Evolutionary conservation across 2,888 invertebrate species (phyloP), one percentile per base, ranked within the genome.

Genomic region (Tuta absoluta): DNA sequence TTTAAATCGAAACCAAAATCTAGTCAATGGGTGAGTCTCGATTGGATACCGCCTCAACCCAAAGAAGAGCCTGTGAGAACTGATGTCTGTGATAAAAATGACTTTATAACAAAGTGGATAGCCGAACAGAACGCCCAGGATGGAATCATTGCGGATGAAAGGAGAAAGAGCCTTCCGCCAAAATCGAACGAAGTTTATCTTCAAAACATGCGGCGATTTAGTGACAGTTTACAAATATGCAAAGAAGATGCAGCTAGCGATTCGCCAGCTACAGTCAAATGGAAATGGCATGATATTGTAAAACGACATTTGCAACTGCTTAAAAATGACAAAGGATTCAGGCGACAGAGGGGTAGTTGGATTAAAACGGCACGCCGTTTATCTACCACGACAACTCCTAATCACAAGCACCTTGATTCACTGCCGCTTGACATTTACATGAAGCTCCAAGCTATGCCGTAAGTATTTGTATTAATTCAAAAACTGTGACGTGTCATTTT

Each of bases 1-100:
- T 92, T 92, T 81, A 92, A 92, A 86, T 92, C 92, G 72, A 92
- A 92, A 76, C 92, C 92, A 68, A 92, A 92, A 83, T 92, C 92
- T 91, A 92, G 92, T 92, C 92, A 92, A 69, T 92, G 92, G 92
- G 89, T 92, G 70, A 92, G 92, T 80, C 82, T 92, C 76, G 92
- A 92, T 85, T 91, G 92, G 88, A 92, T 92, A 82, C 91, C 87
- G 71, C 91, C 89, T 72, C 82, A 85, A 70, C 87, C 89, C 80
- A 89, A 86, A 85, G 91, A 90, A 82, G 91, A 90, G 82, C 89
- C 91, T 82, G 88, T 88, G 81, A 89, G 84, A 80, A 81, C 85
- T 77, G 88, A 87, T 75, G 89, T 87, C 87, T 91, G 91, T 87
- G 92, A 92, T 90, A 91, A 91, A 84, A 91, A 89, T 77, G 92